Evolutionary conservation across 2,888 invertebrate genomes (phyloP).

Genomic region (Eupeodes luniger): DNA sequence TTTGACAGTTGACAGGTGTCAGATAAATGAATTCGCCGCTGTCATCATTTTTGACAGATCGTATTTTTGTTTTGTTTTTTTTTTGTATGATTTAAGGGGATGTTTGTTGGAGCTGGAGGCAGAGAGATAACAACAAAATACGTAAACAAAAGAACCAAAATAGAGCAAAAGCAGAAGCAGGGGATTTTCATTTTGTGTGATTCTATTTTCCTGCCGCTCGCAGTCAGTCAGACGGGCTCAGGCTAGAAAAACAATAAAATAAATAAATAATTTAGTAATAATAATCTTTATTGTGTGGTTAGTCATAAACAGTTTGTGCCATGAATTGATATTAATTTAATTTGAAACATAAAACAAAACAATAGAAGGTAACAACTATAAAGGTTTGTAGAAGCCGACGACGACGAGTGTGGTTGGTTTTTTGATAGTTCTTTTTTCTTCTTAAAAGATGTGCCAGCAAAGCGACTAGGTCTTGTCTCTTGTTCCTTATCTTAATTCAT

Average conservation of each 20-base stretch:
- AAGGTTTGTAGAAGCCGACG: conserved; percentile 3
- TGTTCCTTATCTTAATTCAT: not conserved
- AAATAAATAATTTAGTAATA: conserved; percentile 30
- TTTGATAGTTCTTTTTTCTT: not conserved
- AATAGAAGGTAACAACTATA: not conserved
- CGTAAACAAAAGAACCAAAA: conserved; percentile 59
- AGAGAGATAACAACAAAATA: conserved; percentile 55
- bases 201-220: not conserved
- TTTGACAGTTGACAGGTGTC: conserved; percentile 29
- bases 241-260: not conserved
- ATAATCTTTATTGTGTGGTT: conserved; percentile 50
- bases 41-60: conserved; percentile 54
- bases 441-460: not conserved
- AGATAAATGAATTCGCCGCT: conserved; percentile 44
- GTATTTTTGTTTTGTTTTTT: not conserved
- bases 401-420: not conserved
- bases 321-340: conserved; percentile 10
- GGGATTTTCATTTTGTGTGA: not conserved
- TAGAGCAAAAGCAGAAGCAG: not conserved
- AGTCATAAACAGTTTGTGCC: conserved; percentile 38
- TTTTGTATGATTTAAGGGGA: not conserved
- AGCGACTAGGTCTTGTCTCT: not conserved
- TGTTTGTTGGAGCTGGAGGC: conserved; percentile 8
- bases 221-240: not conserved
- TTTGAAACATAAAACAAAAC: not conserved